Base-by-base conservation (phyloP, 2,797 vertebrate genomes). In the Alcedo atthis region DNA sequence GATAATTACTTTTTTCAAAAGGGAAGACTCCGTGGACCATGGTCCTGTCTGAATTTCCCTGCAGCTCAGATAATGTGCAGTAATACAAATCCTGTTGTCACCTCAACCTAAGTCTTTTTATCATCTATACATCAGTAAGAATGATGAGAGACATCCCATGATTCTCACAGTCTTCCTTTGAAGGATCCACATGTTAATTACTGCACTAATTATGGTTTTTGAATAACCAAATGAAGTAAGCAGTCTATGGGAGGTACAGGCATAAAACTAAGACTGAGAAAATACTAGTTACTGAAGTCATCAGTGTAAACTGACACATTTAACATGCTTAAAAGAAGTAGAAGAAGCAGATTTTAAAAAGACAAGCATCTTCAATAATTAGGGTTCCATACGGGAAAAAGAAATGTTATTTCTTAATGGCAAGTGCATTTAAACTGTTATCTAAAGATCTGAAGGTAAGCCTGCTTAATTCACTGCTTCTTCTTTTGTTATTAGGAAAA, bases 401-500 rank as follows among this genome's bases (percentile, higher is more conserved):
- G 96, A 97, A 97, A 97, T 94, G 95, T 90, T 97, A 94, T 96
- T 97, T 97, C 97, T 97, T 97, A 97, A 96, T 96, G 97, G 97
- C 97, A 98, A 97, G 97, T 96, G 97, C 97, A 97, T 97, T 97
- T 97, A 97, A 97, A 97, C 96, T 96, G 97, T 96, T 97, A 97
- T 97, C 97, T 97, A 94, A 96, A 96, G 96, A 97, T 96, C 96
- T 97, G 97, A 97, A 98, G 97, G 97, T 98, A 97, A 98, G 97
- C 97, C 97, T 97, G 97, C 96, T 98, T 97, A 98, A 98, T 97
- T 97, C 97, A 97, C 97, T 95, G 97, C 97, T 97, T 85, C 97
- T 97, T 96, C 97, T 98, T 98, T 98, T 98, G 98, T 98, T 98
- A 97, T 98, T 98, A 97, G 96, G 97, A 97, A 98, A 98, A 98